Evolutionary conservation across 1,140 invertebrate species (phyloP).

Genomic region (Cryptotermes secundus): DNA sequence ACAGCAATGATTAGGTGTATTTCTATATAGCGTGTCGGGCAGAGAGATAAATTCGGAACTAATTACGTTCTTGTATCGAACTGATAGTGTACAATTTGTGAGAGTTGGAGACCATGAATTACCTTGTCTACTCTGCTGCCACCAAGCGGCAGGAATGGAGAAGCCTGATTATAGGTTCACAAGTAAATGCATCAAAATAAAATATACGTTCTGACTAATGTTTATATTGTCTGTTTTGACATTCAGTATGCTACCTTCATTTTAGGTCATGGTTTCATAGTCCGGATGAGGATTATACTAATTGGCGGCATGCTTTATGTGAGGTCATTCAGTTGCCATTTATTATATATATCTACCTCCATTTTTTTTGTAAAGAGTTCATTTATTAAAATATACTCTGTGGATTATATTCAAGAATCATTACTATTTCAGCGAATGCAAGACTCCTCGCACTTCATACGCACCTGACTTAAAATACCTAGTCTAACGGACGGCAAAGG

Average conservation of each 20-base stretch:
- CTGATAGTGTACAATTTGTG: neutral
- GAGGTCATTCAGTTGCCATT: neutral
- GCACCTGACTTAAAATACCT: too few relatives aligned
- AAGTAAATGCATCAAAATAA: neutral
- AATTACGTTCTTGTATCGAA: neutral
- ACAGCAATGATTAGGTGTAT: neutral
- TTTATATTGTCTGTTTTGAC: neutral
- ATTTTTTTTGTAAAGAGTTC: too few relatives aligned
- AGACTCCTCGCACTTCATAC: too few relatives aligned
- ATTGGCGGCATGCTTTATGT: neutral
- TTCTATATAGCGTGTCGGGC: neutral
- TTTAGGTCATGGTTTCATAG: neutral
- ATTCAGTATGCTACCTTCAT: neutral
- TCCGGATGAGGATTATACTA: neutral
- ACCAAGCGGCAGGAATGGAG: neutral
- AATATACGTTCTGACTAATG: neutral
- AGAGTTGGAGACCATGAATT: neutral
- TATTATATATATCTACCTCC: neutral
- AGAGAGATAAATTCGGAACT: neutral
- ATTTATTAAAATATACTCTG: too few relatives aligned
- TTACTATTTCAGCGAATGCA: too few relatives aligned
- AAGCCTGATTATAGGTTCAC: conserved; percentile 10
- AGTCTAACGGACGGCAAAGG: too few relatives aligned
- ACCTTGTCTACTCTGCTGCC: neutral
- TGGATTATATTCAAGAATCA: too few relatives aligned